Evolutionary conservation across 2,113 vertebrate species (phyloP).

Genomic region (Pimephales promelas): DNA sequence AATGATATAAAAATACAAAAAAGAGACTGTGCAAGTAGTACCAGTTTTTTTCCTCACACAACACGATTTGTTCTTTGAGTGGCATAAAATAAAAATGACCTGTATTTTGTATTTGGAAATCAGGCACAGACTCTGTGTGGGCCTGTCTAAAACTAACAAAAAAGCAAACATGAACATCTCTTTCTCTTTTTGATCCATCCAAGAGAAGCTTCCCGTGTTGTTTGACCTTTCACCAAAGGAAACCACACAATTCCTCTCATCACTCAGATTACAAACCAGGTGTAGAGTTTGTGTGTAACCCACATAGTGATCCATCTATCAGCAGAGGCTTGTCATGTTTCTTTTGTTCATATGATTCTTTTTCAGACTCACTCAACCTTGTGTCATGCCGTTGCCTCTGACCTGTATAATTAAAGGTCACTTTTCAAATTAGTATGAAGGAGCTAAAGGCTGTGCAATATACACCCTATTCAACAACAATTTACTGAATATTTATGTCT

Average conservation of each 20-base stretch:
- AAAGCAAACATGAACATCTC: not conserved
- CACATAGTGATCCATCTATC: constrained; percentile 55
- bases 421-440: constrained; percentile 54
- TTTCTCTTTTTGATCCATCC: constrained; percentile 29
- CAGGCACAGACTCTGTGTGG: not conserved
- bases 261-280: constrained; percentile 54
- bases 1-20: not conserved
- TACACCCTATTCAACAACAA: constrained; percentile 38
- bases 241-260: constrained; percentile 43
- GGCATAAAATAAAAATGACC: not conserved
- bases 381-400: constrained; percentile 23
- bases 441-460: constrained; percentile 44
- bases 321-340: constrained; percentile 49
- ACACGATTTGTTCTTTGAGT: not conserved
- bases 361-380: constrained; percentile 3
- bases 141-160: constrained; percentile 1
- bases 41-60: not conserved
- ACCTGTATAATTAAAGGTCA: constrained; percentile 47
- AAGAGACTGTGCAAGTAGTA: not conserved
- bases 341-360: constrained; percentile 21
- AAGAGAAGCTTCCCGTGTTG: constrained; percentile 28
- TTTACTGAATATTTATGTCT: constrained; percentile 51
- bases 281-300: constrained; percentile 52
- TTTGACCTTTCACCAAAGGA: constrained; percentile 55
- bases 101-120: not conserved